A percentile compares a stretch with the other conserved stretches of the same genome.
These are phyloP conservation scores for Emys orbicularis DNA, from an alignment of 2,797 vertebrate species.

Conservation along the genomic window DNA sequence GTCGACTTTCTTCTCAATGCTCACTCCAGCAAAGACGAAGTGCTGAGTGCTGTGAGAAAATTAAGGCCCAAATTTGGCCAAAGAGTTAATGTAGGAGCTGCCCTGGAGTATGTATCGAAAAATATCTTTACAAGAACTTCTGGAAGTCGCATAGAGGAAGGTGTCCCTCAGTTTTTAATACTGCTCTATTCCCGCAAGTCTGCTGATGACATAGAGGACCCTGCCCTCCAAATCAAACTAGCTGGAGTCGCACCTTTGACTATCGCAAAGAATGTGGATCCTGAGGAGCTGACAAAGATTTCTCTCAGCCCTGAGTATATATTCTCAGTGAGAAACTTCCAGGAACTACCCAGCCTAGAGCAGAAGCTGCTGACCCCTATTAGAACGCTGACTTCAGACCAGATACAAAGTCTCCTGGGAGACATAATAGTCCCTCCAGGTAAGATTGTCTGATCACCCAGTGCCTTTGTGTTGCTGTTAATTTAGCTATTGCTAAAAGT, in stretches of 20 bases:
- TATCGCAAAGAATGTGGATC: slow-evolving; percentile 85
- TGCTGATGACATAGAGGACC: slow-evolving; percentile 86
- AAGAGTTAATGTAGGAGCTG: slow-evolving; percentile 87
- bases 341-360: slow-evolving; percentile 89
- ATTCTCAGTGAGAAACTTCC: slow-evolving; percentile 88
- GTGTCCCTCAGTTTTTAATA: slow-evolving; percentile 94
- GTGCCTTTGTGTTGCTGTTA: not conserved
- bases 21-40: slow-evolving; percentile 89
- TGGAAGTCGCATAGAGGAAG: slow-evolving; percentile 94
- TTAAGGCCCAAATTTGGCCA: slow-evolving; percentile 88
- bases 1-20: slow-evolving; percentile 92
- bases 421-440: slow-evolving; percentile 47
- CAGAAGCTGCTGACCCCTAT: slow-evolving; percentile 87
- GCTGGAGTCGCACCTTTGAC: slow-evolving; percentile 87
- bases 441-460: slow-evolving; percentile 1
- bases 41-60: slow-evolving; percentile 82
- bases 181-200: slow-evolving; percentile 90
- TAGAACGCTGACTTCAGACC: slow-evolving; percentile 86
- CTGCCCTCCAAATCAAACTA: slow-evolving; percentile 88
- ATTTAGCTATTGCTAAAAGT: not conserved
- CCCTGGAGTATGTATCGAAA: slow-evolving; percentile 90
- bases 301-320: slow-evolving; percentile 89
- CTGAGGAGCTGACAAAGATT: slow-evolving; percentile 84
- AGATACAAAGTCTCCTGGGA: slow-evolving; percentile 79
- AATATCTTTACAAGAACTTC: slow-evolving; percentile 92